These are phyloP conservation scores for Mesoclemmys tuberculata DNA, from an alignment of 2,113 vertebrate species.

Conservation along the genomic window DNA sequence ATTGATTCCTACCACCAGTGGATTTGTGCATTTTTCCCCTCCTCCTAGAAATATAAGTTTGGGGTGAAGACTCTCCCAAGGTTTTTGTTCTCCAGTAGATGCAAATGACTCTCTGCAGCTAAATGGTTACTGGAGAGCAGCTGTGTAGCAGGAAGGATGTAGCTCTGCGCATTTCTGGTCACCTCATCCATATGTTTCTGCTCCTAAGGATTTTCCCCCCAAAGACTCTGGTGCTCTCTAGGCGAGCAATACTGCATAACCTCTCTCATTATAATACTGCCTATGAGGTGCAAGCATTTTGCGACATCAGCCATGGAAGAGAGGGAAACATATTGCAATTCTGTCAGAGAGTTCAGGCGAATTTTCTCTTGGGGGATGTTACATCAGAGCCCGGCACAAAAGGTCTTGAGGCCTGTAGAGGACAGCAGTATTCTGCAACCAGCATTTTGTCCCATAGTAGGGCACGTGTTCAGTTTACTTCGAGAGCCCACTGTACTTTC, in stretches of 20 bases:
- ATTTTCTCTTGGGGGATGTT: not conserved
- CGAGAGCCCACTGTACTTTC: not conserved
- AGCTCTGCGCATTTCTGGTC: not conserved
- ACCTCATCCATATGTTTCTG: not conserved
- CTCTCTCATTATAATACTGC: not conserved
- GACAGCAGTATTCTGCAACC: too few relatives aligned
- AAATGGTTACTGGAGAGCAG: not conserved
- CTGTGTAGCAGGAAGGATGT: not conserved
- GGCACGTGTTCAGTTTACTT: not conserved
- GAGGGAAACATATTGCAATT: too few relatives aligned
- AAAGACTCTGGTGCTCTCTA: not conserved
- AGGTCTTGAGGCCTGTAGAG: not conserved
- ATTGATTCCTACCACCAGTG: not conserved
- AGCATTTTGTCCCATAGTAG: not conserved
- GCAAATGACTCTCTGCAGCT: too few relatives aligned
- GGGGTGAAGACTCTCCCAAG: too few relatives aligned
- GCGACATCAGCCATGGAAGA: too few relatives aligned
- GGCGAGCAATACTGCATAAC: too few relatives aligned
- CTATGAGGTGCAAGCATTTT: not conserved
- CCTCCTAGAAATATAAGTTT: not conserved
- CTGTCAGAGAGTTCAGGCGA: not conserved
- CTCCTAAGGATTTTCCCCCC: not conserved
- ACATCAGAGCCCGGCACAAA: too few relatives aligned
- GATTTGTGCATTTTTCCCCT: not conserved
- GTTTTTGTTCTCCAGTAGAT: not conserved